phyloP scores from a whole-genome alignment of 1,140 invertebrate species.

The Apis florea region DNA sequence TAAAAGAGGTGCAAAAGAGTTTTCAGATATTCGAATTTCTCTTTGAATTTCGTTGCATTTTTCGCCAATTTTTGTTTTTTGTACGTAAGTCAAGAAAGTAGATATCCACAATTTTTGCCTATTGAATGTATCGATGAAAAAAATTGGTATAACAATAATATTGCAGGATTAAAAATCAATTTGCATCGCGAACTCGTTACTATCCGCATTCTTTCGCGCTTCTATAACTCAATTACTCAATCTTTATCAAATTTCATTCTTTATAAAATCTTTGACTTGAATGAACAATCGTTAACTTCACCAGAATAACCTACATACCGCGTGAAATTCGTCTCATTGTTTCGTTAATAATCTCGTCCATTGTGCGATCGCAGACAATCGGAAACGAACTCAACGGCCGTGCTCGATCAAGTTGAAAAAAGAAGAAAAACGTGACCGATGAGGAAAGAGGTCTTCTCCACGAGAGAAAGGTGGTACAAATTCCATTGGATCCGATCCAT shows the following conservation, averaged over 20 bases:
- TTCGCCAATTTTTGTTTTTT: too few relatives aligned
- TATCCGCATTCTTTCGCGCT: neutral
- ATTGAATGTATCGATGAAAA: too few relatives aligned
- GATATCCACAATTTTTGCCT: neutral
- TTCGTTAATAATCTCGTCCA: conserved; percentile 49
- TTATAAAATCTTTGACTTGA: neutral
- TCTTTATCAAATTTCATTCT: neutral
- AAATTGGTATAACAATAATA: neutral
- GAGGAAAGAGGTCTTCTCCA: neutral
- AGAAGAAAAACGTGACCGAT: neutral
- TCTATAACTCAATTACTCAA: conserved; percentile 1
- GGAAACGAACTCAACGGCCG: neutral
- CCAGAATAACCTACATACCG: conserved; percentile 14
- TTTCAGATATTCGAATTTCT: too few relatives aligned
- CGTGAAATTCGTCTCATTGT: conserved; percentile 48
- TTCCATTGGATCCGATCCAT: conserved; percentile 21
- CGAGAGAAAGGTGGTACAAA: conserved; percentile 35
- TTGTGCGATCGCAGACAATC: conserved; percentile 27
- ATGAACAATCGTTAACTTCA: neutral
- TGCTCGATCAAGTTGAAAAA: neutral
- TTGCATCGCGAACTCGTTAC: neutral
- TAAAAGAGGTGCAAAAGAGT: too few relatives aligned
- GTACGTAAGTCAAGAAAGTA: neutral
- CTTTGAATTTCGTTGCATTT: too few relatives aligned
- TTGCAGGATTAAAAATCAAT: neutral